A percentile compares a stretch with the other conserved stretches of the same genome.
Conservation (phyloP, 1,140 invertebrate genomes). For the Pomacea maculata region DNA sequence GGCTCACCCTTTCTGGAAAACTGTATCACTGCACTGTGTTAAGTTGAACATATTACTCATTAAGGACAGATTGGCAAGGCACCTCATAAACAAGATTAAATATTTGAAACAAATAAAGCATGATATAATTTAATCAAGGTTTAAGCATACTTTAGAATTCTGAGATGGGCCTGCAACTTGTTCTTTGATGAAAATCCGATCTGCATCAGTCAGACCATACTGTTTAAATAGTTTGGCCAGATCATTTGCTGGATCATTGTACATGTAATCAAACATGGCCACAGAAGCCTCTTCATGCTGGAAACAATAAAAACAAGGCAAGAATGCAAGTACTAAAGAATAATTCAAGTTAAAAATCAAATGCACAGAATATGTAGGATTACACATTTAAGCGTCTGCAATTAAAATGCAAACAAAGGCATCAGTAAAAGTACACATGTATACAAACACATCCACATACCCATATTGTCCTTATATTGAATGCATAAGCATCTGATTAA, state of each 20-base stretch:
- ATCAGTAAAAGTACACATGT: not conserved
- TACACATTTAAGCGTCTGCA: not conserved
- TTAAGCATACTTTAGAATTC: not conserved
- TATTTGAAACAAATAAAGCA: not conserved
- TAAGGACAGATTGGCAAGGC: too few species aligned
- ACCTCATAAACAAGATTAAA: too few species aligned
- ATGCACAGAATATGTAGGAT: not conserved
- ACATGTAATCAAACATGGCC: constrained; percentile 66
- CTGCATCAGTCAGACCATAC: constrained; percentile 44
- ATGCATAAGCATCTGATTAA: not conserved
- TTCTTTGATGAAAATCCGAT: constrained; percentile 67
- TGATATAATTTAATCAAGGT: not conserved
- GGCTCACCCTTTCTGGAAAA: too few species aligned
- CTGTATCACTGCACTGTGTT: too few species aligned
- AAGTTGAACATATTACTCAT: too few species aligned
- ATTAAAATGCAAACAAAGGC: not conserved
- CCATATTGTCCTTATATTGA: too few species aligned
- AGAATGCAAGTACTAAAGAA: not conserved
- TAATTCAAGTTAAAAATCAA: not conserved
- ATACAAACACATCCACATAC: too few species aligned
- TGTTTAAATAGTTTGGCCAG: constrained; percentile 50
- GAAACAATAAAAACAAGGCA: constrained; percentile 23
- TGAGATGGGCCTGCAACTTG: constrained; percentile 54
- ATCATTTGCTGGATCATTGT: constrained; percentile 57
- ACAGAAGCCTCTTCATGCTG: constrained; percentile 69